Base-by-base conservation (phyloP, 1,140 invertebrate genomes). In the Harpegnathos saltator region DNA sequence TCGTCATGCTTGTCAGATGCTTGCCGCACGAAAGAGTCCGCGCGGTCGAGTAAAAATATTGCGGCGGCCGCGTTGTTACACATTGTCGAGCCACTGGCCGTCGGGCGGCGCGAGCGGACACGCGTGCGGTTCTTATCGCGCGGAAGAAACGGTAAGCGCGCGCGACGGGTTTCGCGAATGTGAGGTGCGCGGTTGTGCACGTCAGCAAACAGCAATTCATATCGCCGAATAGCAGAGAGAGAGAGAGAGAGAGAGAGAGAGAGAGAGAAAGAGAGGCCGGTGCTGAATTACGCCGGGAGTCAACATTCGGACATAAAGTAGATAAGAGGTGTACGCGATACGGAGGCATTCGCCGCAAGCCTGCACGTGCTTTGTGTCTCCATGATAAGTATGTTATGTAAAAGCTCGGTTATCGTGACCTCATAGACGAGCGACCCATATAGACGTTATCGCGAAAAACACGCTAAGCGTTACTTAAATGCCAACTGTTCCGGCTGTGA, bases 1-100 rank as follows among this genome's bases (percentile, higher is more conserved):
- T 87, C 85, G 86, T 88, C 77, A 87, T 52, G 74, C 62, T 54
- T 87, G 82, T 75, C 86, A 68, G 38, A 86, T 58, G 33, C n/a
- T 52, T 65, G 33, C 54, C 62, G 44, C 58, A 66, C 44, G 78
- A 82, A 75, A 85, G 74, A 52, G 66, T n/a, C 72, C 80, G 44
- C 80, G 44, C 54, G 38, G 56, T 54, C 73, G 24, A 48, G 71
- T 52, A 65, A 75, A 78, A 74, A 61, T 83, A 77, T 75, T 83
- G 54, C 14, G 80, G 78, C 72, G 71, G 58, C 75, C 85, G 17
- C 19, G n/a, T 33, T 19, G 19, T 56, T 19, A n/a, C n/a, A n/a
- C n/a, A 56, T 56, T 56, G 61, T 29, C 14, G 52, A 50, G 19
- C 75, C 22, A 19, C 22, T 68, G 50, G 17, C 50, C 33, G 58